These are phyloP conservation scores for Hiodon tergisus DNA, from an alignment of 2,113 vertebrate species.

Conservation along the genomic window DNA sequence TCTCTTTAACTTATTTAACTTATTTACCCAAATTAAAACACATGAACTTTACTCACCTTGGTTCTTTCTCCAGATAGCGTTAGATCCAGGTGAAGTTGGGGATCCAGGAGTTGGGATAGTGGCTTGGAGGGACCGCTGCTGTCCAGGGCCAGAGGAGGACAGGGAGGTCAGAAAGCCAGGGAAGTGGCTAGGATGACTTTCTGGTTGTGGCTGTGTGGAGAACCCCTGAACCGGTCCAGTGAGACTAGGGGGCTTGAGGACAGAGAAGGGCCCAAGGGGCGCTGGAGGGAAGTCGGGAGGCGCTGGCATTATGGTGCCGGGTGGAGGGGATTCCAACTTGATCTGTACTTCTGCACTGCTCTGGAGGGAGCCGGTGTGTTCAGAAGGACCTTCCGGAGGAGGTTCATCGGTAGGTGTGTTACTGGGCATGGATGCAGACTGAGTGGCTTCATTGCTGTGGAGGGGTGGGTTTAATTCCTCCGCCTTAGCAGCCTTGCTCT, in stretches of 20 bases:
- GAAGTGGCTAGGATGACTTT: constrained; percentile 40
- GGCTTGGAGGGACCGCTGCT: constrained; percentile 54
- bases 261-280: constrained; percentile 37
- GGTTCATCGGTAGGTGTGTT: background rate
- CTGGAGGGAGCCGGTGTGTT: constrained; percentile 17
- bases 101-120: constrained; percentile 48
- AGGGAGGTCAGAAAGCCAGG: constrained; percentile 52
- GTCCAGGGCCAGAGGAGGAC: constrained; percentile 41
- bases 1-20: background rate
- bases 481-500: constrained; percentile 50
- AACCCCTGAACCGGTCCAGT: constrained; percentile 37
- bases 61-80: constrained; percentile 81
- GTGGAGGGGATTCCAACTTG: constrained; percentile 25
- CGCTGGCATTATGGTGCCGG: background rate
- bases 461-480: constrained; percentile 26
- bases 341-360: background rate
- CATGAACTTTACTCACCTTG: constrained; percentile 66
- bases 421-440: constrained; percentile 37
- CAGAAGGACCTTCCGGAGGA: background rate
- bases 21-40: no score
- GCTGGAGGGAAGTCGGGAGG: constrained; percentile 2
- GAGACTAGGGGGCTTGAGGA: constrained; percentile 47
- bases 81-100: constrained; percentile 55
- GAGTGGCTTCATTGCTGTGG: constrained; percentile 7
- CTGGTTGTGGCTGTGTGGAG: constrained; percentile 35